Evolutionary conservation across 2,797 vertebrate species (phyloP).

Genomic region (Sparidentex hasta): DNA sequence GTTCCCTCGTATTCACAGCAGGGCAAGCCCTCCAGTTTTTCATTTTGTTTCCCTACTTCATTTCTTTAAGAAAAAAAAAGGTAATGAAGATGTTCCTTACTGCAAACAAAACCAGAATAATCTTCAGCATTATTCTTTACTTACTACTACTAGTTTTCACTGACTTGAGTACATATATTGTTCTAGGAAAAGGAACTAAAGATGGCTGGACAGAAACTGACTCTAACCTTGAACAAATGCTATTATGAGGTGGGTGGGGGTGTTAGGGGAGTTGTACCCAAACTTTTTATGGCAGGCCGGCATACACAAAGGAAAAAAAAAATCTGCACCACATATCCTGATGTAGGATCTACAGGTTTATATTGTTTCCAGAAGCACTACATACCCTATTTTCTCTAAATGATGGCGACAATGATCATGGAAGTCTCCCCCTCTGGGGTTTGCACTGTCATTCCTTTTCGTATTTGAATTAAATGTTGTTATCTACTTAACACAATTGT

Average conservation of each 20-base stretch:
- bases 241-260: neutral
- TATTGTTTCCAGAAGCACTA: too few relatives aligned
- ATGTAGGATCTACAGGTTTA: too few relatives aligned
- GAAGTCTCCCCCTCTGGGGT: too few relatives aligned
- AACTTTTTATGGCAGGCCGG: neutral
- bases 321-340: too few relatives aligned
- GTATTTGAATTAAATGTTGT: too few relatives aligned
- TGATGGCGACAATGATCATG: too few relatives aligned
- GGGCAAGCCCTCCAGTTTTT: constrained; percentile 49
- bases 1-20: constrained; percentile 44
- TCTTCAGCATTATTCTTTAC: constrained; percentile 35
- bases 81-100: constrained; percentile 49
- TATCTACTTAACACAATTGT: too few relatives aligned
- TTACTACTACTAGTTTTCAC: constrained; percentile 12
- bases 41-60: constrained; percentile 48
- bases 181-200: constrained; percentile 4
- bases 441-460: too few relatives aligned
- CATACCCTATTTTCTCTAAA: too few relatives aligned
- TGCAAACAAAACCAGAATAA: constrained; percentile 41
- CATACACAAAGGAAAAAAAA: neutral
- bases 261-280: neutral
- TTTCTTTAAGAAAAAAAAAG: constrained; percentile 45
- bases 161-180: constrained; percentile 9
- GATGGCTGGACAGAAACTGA: neutral
- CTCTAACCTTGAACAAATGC: constrained; percentile 1